Evolutionary conservation across 37 sponge, comb jelly and placozoan genomes (phyloP).

Genomic region (Halichondria panicea): DNA sequence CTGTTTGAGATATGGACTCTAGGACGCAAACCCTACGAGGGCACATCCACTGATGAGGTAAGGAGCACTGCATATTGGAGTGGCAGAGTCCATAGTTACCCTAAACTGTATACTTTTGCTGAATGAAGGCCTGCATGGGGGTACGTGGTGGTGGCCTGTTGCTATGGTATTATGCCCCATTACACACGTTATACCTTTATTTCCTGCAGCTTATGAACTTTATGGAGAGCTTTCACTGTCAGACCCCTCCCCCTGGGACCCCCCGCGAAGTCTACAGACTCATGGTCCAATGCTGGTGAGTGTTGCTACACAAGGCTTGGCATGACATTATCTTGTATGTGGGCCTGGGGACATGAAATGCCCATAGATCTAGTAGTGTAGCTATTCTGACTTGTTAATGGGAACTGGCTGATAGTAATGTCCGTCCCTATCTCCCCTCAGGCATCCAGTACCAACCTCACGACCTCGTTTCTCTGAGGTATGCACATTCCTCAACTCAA

Average conservation of each 20-base stretch:
- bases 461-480: constrained; percentile 39
- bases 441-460: constrained; percentile 10
- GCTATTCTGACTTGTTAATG: too few species aligned
- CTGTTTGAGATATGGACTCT: constrained; percentile 69
- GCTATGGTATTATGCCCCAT: background rate
- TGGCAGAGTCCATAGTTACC: too few species aligned
- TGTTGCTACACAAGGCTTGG: background rate
- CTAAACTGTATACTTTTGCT: too few species aligned
- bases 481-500: constrained; percentile 14
- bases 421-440: background rate
- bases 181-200: too few species aligned
- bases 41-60: background rate
- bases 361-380: too few species aligned
- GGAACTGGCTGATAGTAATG: too few species aligned
- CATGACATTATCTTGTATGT: background rate
- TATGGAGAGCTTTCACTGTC: constrained; percentile 14
- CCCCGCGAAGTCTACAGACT: constrained; percentile 49
- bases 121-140: too few species aligned
- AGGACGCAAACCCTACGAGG: constrained; percentile 37
- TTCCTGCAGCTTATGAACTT: constrained; percentile 33
- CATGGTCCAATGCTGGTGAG: constrained; percentile 64
- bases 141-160: too few species aligned
- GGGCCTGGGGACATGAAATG: too few species aligned
- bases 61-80: too few species aligned
- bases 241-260: constrained; percentile 65